Evolutionary conservation across 2,888 invertebrate species (phyloP).

Genomic region (Ischnus inquisitorius): DNA sequence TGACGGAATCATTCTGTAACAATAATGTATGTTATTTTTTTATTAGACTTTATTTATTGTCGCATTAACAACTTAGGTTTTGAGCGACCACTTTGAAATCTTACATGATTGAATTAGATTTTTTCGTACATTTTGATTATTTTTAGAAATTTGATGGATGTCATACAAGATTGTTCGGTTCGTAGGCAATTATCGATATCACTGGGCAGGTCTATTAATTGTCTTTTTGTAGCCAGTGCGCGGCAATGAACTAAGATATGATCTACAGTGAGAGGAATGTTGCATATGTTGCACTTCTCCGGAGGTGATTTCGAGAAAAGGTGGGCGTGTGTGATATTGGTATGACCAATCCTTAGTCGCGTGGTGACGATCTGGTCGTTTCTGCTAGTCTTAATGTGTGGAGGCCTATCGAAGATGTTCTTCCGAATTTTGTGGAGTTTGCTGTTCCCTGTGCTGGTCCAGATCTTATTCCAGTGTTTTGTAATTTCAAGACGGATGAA

Average conservation of each 20-base stretch:
- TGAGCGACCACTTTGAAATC: not conserved
- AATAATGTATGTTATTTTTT: too few relatives aligned
- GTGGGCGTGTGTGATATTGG: conserved; percentile 7
- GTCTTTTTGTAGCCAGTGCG: not conserved
- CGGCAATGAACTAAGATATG: not conserved
- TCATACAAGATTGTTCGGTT: not conserved
- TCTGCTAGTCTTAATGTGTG: not conserved
- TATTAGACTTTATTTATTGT: not conserved
- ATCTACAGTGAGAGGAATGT: not conserved
- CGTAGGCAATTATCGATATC: not conserved
- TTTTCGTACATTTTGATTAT: not conserved
- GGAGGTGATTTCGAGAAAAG: not conserved
- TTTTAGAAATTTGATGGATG: too few relatives aligned
- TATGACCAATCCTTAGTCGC: conserved; percentile 18
- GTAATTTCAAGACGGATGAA: not conserved
- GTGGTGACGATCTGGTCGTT: conserved; percentile 19
- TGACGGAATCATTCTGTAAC: too few relatives aligned
- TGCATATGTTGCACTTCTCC: not conserved
- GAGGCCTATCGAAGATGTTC: not conserved
- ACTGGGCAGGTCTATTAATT: not conserved
- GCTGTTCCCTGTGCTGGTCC: not conserved
- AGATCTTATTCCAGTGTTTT: conserved; percentile 9
- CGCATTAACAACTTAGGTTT: conserved; percentile 6
- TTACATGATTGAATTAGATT: not conserved
- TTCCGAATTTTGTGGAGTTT: conserved; percentile 28